Conservation (phyloP, 2,113 vertebrate genomes). For the Perca schrenkii region DNA sequence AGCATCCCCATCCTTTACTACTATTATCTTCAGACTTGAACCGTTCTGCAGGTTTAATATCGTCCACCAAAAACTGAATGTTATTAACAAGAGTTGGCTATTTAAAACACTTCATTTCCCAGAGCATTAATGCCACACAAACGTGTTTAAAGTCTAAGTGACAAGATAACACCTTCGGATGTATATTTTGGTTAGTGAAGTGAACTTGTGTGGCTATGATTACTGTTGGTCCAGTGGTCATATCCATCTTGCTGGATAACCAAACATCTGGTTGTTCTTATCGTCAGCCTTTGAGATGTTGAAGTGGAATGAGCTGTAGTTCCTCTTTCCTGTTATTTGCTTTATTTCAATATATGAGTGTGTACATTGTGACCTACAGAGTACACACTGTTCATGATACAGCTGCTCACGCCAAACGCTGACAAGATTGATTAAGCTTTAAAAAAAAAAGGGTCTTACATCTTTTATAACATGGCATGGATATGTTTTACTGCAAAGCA, state of each 20-base stretch:
- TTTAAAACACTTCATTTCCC: not conserved
- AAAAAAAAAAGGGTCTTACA: not conserved
- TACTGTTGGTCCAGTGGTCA: conserved; percentile 38
- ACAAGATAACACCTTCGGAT: not conserved
- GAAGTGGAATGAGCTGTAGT: conserved; percentile 67
- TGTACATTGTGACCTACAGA: conserved; percentile 48
- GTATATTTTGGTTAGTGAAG: conserved; percentile 7
- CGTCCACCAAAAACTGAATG: not conserved
- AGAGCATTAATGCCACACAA: conserved; percentile 9
- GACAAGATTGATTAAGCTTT: not conserved
- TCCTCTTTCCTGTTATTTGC: conserved; percentile 66
- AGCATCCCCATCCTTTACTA: not conserved
- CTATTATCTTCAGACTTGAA: not conserved
- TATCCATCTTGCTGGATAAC: conserved; percentile 3
- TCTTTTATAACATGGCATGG: not conserved
- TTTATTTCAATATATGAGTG: conserved; percentile 43
- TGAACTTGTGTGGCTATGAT: conserved; percentile 25
- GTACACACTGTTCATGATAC: conserved; percentile 19
- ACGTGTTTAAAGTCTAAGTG: not conserved
- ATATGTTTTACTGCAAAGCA: not conserved
- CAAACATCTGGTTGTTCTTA: conserved; percentile 52
- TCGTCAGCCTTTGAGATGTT: conserved; percentile 55
- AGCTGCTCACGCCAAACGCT: not conserved
- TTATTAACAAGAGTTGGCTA: not conserved
- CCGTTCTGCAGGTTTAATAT: not conserved